phyloP scores from a whole-genome alignment of 2,113 vertebrate genomes.

The Zosterops pallidus region DNA sequence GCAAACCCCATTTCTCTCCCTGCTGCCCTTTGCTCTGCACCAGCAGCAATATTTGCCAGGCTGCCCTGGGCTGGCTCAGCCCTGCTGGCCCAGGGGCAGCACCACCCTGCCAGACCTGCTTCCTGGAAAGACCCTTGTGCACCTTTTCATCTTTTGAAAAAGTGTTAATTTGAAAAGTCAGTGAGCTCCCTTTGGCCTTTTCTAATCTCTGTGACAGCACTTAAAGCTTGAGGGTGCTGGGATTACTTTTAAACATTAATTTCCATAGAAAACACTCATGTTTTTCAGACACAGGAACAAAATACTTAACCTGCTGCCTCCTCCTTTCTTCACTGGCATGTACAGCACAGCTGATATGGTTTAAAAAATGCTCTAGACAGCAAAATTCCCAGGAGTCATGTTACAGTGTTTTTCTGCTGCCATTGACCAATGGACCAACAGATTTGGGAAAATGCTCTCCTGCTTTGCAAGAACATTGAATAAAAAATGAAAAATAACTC shows the following conservation, averaged over 20 bases:
- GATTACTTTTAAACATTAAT: neutral
- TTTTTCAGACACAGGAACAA: neutral
- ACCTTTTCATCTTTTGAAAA: neutral
- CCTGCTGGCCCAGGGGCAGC: neutral
- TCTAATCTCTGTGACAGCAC: neutral
- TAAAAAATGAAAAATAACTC: neutral
- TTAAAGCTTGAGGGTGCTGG: neutral
- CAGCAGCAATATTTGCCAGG: neutral
- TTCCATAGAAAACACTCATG: neutral
- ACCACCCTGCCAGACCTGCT: neutral
- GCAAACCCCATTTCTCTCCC: neutral
- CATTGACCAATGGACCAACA: neutral
- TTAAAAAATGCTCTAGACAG: neutral
- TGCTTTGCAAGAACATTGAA: neutral
- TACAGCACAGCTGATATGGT: neutral
- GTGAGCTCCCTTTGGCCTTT: neutral
- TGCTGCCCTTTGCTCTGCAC: neutral
- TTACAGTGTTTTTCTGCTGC: neutral
- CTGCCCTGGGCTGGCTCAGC: neutral
- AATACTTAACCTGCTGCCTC: neutral
- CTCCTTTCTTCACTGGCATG: neutral
- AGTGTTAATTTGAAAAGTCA: neutral
- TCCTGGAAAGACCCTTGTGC: neutral
- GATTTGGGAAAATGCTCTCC: neutral
- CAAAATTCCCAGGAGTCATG: neutral